A percentile compares a stretch with the other conserved stretches of the same genome.
Evolutionary conservation across 1,140 invertebrate species (phyloP).

Genomic region (Phenacoccus solenopsis): DNA sequence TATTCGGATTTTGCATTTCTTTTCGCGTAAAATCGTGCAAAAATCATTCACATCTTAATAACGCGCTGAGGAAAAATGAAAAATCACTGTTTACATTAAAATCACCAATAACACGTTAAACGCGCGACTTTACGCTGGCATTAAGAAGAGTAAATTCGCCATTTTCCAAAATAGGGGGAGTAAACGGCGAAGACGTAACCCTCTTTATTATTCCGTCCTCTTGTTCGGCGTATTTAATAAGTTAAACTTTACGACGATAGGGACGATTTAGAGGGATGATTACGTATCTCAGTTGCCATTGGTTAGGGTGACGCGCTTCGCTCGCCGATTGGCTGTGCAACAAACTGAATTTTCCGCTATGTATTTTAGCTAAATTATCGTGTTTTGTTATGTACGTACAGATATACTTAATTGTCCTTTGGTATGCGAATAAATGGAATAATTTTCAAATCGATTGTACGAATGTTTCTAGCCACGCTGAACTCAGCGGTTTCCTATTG

Average conservation of each 20-base stretch:
- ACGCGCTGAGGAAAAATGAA: not conserved
- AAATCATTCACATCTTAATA: not conserved
- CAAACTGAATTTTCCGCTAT: not conserved
- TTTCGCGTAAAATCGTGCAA: not conserved
- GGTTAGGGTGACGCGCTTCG: not conserved
- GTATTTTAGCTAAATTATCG: not conserved
- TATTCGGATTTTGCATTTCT: not conserved
- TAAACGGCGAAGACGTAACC: constrained; percentile 5
- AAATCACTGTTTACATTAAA: not conserved
- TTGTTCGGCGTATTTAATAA: constrained; percentile 7
- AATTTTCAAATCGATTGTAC: not conserved
- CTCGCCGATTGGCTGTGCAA: not conserved
- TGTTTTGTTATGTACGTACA: not conserved
- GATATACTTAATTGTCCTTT: too few species aligned
- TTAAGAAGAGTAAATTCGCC: constrained; percentile 7
- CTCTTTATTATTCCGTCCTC: constrained; percentile 8
- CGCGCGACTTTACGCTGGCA: not conserved
- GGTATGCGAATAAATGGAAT: constrained; percentile 1
- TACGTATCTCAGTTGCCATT: constrained; percentile 7
- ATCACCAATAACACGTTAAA: not conserved
- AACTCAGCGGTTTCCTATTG: too few species aligned
- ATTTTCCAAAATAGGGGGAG: constrained; percentile 10
- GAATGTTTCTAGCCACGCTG: not conserved
- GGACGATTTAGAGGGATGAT: not conserved
- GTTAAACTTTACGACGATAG: constrained; percentile 11